Conservation (phyloP, 2,888 invertebrate genomes). For the Epiblema foenella region DNA sequence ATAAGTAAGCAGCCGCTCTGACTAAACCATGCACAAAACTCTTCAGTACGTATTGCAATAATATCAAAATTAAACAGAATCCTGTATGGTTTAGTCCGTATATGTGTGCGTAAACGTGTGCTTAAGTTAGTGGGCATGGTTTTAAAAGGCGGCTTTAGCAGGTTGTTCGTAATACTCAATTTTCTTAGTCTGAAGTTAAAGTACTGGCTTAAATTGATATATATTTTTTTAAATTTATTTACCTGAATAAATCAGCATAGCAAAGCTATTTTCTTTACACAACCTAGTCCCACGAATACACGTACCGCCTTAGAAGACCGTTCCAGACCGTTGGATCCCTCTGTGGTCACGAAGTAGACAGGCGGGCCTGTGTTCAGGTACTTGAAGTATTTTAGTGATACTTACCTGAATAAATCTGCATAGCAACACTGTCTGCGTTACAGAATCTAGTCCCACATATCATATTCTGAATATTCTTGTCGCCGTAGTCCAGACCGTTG, state of each 20-base stretch:
- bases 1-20: too few relatives aligned
- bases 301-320: slow-evolving; percentile 87
- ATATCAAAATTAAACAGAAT: too few relatives aligned
- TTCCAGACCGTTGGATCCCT: slow-evolving; percentile 90
- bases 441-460: slow-evolving; percentile 92
- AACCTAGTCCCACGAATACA: slow-evolving; percentile 89
- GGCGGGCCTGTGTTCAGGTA: slow-evolving; percentile 97
- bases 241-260: slow-evolving; percentile 89
- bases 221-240: slow-evolving; percentile 17
- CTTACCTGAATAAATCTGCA: slow-evolving; percentile 88
- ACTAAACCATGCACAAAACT: too few relatives aligned
- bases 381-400: slow-evolving; percentile 53
- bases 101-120: too few relatives aligned
- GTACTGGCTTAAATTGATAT: too few relatives aligned
- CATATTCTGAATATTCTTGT: slow-evolving; percentile 85
- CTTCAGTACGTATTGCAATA: too few relatives aligned
- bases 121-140: too few relatives aligned
- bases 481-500: slow-evolving; percentile 89
- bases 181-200: too few relatives aligned
- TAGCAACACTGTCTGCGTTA: slow-evolving; percentile 89
- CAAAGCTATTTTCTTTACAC: slow-evolving; percentile 90
- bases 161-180: too few relatives aligned
- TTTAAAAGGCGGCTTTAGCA: too few relatives aligned
- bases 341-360: slow-evolving; percentile 95
- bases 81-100: too few relatives aligned